phyloP scores from a whole-genome alignment of 2,113 vertebrate genomes.

The Dicerorhinus sumatrensis region DNA sequence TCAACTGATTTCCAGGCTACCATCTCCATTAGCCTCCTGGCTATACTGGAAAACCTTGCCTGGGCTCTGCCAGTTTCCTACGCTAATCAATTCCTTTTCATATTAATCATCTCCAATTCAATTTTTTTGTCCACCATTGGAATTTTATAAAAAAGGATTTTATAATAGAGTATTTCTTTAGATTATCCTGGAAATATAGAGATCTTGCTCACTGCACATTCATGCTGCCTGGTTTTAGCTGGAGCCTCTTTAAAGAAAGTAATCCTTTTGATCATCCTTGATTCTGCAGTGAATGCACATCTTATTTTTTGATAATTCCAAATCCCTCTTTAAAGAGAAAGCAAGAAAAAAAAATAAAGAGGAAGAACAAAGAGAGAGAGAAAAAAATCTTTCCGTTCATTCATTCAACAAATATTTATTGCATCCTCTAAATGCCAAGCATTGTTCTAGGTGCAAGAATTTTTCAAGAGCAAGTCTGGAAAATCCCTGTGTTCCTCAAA shows the following conservation, averaged over 20 bases:
- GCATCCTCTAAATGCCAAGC: not conserved
- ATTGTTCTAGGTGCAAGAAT: not conserved
- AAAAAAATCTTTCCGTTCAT: not conserved
- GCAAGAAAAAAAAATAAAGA: not conserved
- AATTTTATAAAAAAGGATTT: not conserved
- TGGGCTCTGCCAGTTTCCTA: not conserved
- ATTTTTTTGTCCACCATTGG: not conserved
- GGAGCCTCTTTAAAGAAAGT: not conserved
- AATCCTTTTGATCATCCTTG: not conserved
- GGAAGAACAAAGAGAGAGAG: not conserved
- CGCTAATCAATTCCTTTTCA: not conserved
- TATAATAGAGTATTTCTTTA: not conserved
- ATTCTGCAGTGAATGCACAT: not conserved
- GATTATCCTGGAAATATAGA: not conserved
- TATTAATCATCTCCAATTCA: not conserved
- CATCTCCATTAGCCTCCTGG: not conserved
- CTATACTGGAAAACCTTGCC: not conserved
- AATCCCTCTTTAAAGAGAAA: not conserved
- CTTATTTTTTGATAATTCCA: not conserved
- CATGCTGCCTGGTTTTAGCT: not conserved
- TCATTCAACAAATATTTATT: not conserved
- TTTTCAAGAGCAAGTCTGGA: conserved; percentile 18
- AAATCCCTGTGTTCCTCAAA: not conserved
- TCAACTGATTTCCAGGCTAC: not conserved
- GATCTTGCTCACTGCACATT: not conserved